Percentiles rank a stretch among this genome's conserved stretches.
Conservation (phyloP, 2,797 vertebrate species). For the Enteromius trimaculatus region DNA sequence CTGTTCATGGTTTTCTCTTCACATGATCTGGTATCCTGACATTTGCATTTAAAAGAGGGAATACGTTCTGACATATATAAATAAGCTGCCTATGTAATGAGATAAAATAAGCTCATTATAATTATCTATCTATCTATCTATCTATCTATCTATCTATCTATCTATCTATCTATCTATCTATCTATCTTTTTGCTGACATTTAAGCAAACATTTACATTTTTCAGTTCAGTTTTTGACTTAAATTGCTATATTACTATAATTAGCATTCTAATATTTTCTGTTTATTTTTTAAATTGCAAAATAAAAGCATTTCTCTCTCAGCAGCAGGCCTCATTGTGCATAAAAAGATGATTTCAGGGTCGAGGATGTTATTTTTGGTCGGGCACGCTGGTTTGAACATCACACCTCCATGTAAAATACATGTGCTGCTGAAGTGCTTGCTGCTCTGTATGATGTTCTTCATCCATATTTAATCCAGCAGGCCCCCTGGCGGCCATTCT, state of each 20-base stretch:
- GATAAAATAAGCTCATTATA: too few relatives aligned
- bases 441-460: background rate
- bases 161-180: too few relatives aligned
- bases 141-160: background rate
- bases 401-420: constrained; percentile 13
- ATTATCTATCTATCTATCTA: background rate
- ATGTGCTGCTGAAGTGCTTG: constrained; percentile 23
- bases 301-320: background rate
- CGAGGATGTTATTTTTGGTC: background rate
- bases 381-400: constrained; percentile 23
- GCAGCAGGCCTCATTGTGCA: background rate
- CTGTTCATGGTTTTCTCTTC: background rate
- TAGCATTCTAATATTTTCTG: background rate
- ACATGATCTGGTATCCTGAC: background rate
- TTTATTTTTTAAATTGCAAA: background rate
- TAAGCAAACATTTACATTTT: background rate
- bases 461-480: background rate
- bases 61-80: background rate
- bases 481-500: constrained; percentile 32
- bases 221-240: background rate
- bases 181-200: background rate
- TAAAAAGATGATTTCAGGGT: background rate
- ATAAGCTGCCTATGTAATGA: too few relatives aligned
- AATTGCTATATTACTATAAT: background rate
- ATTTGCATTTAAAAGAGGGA: background rate